phyloP scores from a whole-genome alignment of 1,140 invertebrate species.

The Uloborus diversus region DNA sequence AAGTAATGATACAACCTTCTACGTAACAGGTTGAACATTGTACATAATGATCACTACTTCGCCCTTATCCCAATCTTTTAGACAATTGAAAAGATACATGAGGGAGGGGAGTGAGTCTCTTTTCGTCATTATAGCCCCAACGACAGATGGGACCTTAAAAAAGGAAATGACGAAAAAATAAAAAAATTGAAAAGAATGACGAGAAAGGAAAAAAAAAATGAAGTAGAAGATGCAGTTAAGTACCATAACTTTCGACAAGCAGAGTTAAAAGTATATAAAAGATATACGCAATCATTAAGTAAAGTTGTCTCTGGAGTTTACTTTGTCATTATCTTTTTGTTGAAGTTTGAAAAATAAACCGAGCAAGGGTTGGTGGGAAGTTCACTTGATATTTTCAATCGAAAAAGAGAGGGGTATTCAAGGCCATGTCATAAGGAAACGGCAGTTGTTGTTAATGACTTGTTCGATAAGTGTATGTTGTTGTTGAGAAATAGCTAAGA shows the following conservation, averaged over 20 bases:
- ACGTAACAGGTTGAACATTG: constrained; percentile 50
- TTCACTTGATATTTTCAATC: constrained; percentile 9
- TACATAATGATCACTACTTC: constrained; percentile 43
- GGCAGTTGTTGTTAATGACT: no score
- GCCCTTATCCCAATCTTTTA: constrained; percentile 8
- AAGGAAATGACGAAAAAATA: constrained; percentile 40
- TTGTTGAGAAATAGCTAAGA: no score
- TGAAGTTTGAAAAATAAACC: constrained; percentile 27
- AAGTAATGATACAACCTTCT: constrained; percentile 44
- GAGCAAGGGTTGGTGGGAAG: background rate
- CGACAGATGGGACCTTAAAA: constrained; percentile 48
- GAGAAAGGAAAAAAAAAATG: constrained; percentile 1
- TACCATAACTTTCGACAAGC: constrained; percentile 52
- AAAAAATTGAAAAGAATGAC: background rate
- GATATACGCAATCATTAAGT: constrained; percentile 45
- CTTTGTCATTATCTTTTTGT: constrained; percentile 47
- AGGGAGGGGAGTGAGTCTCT: constrained; percentile 13
- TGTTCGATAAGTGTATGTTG: no score
- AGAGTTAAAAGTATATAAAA: constrained; percentile 43
- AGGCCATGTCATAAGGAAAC: background rate
- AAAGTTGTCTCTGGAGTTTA: constrained; percentile 40
- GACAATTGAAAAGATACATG: constrained; percentile 34
- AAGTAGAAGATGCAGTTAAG: constrained; percentile 25
- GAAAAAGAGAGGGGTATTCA: background rate
- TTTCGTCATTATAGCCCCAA: constrained; percentile 48